Evolutionary conservation across 1,140 invertebrate genomes (phyloP).

Genomic region (Leptinotarsa defecta): DNA sequence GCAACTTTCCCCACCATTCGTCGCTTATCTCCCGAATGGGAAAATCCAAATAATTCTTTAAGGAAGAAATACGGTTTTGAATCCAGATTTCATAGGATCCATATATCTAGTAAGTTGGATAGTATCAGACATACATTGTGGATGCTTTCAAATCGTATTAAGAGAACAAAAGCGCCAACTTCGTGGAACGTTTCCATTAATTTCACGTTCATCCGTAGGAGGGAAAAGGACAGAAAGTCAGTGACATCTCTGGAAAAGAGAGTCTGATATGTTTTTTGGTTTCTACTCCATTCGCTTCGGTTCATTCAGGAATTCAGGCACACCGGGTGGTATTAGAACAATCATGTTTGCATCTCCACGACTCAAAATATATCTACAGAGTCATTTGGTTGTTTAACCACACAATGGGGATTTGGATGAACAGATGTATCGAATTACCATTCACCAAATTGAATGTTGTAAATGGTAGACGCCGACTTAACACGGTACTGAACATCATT

Average conservation of each 20-base stretch:
- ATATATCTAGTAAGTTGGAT: neutral
- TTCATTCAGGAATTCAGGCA: too few species aligned
- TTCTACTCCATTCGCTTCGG: too few species aligned
- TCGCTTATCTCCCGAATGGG: neutral
- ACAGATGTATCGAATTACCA: too few species aligned
- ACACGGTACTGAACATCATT: too few species aligned
- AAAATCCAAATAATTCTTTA: neutral
- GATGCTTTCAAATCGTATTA: constrained; percentile 1
- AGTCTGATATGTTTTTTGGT: neutral
- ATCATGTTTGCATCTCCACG: too few species aligned
- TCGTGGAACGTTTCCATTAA: neutral
- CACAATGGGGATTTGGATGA: too few species aligned
- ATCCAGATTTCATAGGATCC: neutral
- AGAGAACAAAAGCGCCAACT: neutral
- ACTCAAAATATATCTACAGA: too few species aligned
- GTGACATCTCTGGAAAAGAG: neutral
- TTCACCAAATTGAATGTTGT: too few species aligned
- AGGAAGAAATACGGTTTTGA: neutral
- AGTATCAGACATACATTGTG: constrained; percentile 8
- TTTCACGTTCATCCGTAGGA: neutral
- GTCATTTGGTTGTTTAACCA: too few species aligned
- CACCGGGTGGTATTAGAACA: too few species aligned
- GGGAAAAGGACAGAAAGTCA: neutral
- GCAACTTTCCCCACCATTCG: neutral
- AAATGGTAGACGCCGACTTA: too few species aligned